Evolutionary conservation across 2,113 vertebrate species (phyloP), one percentile per base, ranked within the genome.

Genomic region (Myotis davidii): DNA sequence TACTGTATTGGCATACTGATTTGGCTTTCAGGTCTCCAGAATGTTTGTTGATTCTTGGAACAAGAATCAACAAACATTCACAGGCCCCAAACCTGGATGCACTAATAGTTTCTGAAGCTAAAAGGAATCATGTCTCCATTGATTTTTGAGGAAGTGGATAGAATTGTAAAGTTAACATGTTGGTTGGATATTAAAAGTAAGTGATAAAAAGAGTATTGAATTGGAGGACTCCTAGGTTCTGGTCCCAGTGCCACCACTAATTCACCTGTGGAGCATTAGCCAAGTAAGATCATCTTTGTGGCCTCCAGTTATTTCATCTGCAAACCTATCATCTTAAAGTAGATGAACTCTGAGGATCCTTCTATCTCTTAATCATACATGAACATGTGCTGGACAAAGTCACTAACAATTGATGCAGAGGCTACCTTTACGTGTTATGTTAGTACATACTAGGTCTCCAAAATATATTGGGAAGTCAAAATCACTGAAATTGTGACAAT

Each of bases 391-490:
- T 91, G 29, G 11, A 70, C 32, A 91, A 52, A 13, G 32, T 87
- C 72, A 87, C 70, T 90, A 91, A 67, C 50, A 76, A 25, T 76
- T 56, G 59, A 72, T 61, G 87, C 78, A 61, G 18, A 95, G n/a
- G 84, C 20, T 86, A 73, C 39, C 52, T 91, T 70, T 81, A 87
- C 52, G 42, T 42, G 20, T 42, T 56, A 61, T 54, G 84, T 69
- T 79, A 74, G 18, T 85, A n/a, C 13, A 14, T 37, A 27, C 14
- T 39, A 29, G 42, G 32, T 88, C 5, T 73, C 48, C 4, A 50
- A 48, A 61, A 67, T 59, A 2, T 61, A 3, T 20, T 67, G 9
- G n/a, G 32, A 94, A n/a, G 14, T 85, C 13, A 72, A 2, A 2
- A 56, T 83, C 32, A 39, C 50, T 96, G 39, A 39, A 52, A 70